Conservation (phyloP, 2,797 vertebrate species). For the Macropus fuliginosus region DNA sequence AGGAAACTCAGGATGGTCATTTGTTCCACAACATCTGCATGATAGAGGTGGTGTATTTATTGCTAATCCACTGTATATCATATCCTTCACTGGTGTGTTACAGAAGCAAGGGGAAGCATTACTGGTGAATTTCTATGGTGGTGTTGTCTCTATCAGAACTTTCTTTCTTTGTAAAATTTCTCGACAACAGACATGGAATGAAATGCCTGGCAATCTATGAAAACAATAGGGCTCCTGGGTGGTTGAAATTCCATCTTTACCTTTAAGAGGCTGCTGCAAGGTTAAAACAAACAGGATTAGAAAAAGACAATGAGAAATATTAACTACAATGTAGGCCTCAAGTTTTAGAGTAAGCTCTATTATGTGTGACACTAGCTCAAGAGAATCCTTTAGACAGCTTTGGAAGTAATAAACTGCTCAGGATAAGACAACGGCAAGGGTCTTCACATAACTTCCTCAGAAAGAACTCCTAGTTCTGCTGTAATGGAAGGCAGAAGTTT, state of each 20-base stretch:
- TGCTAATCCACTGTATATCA: slow-evolving; percentile 21
- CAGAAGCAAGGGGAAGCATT: slow-evolving; percentile 54
- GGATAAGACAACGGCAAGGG: slow-evolving; percentile 22
- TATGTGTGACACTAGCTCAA: background rate
- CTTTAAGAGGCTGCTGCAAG: slow-evolving; percentile 36
- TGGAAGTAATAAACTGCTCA: slow-evolving; percentile 47
- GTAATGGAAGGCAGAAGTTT: slow-evolving; percentile 18
- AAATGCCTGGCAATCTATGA: slow-evolving; percentile 19
- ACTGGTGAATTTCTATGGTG: slow-evolving; percentile 31
- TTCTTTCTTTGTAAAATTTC: slow-evolving; percentile 54
- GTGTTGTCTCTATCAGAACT: slow-evolving; percentile 52
- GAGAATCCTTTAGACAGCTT: slow-evolving; percentile 25
- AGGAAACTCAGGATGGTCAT: slow-evolving; percentile 59
- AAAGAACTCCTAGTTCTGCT: background rate
- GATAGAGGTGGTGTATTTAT: slow-evolving; percentile 29
- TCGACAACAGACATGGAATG: slow-evolving; percentile 26
- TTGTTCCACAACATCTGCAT: slow-evolving; percentile 54
- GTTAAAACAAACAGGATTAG: background rate
- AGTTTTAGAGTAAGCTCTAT: slow-evolving; percentile 21
- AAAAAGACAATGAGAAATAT: slow-evolving; percentile 8
- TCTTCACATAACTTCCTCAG: slow-evolving; percentile 28
- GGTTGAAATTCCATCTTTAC: slow-evolving; percentile 39
- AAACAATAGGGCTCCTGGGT: slow-evolving; percentile 25
- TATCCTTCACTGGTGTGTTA: slow-evolving; percentile 25
- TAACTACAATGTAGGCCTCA: slow-evolving; percentile 15